Evolutionary conservation across 2,113 vertebrate species (phyloP), one percentile per base, ranked within the genome.

Genomic region (Malurus elegans): DNA sequence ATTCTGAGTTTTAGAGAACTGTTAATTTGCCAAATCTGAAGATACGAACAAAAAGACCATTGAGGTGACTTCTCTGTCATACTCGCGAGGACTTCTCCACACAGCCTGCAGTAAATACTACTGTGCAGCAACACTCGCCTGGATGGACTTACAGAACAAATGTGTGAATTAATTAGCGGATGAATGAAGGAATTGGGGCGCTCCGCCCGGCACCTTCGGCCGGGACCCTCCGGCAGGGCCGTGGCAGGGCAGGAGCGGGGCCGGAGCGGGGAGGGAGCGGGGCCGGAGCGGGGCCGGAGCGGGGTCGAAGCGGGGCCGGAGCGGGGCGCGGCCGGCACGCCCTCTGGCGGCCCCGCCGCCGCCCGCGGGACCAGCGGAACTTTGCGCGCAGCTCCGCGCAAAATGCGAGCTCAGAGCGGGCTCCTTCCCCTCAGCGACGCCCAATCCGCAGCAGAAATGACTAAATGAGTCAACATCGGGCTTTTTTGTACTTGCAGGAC

Each of bases 101-200:
- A 6, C 21, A 6, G 1, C 24, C 0, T 3, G 48, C 4, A 29
- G 47, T 31, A 44, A 36, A 8, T 2, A 14, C 32, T 44, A 38
- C 3, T 2, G 24, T 24, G 71, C 7, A 6, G 75, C 54, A 48
- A 7, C 64, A 8, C 11, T 48, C 15, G 29, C 47, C 67, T 42
- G 75, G 38, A 10, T 3, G 15, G 4, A 42, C 20, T 20, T 17
- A 32, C 65, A n/a, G 57, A 47, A 29, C 47, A 34, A 20, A 10
- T 0, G 34, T 3, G 1, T 1, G 2, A 12, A 24, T 12, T 47
- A 20, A 23, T 61, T 42, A 75, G 31, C 9, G 29, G 10, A 18
- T 5, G 50, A 15, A 26, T 66, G 76, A 73, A 36, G 4, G 7
- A 47, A 29, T 1, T 17, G 57, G 29, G 28, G 48, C 10, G 32